Conservation (phyloP, 2,113 vertebrate species). For the Sphyrna mokarran region DNA sequence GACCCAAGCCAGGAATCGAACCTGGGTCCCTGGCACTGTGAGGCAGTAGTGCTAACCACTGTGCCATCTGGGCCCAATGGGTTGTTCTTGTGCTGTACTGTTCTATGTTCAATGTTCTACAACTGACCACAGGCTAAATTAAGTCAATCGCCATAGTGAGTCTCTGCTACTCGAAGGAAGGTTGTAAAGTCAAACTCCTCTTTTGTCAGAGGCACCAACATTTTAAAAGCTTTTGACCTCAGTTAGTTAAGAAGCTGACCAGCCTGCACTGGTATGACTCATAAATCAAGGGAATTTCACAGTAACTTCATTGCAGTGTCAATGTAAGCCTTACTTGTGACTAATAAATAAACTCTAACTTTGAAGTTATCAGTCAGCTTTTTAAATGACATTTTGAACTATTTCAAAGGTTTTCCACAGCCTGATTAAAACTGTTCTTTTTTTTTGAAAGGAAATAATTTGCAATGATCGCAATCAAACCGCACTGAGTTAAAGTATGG, state of each 20-base stretch:
- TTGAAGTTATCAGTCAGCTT: neutral
- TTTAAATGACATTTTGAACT: neutral
- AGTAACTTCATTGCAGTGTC: too few species aligned
- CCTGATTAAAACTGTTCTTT: neutral
- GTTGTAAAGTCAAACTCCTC: neutral
- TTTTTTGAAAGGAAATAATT: neutral
- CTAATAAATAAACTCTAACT: too few species aligned
- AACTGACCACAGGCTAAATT: neutral
- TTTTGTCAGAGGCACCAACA: neutral
- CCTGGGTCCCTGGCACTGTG: too few species aligned
- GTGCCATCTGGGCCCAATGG: too few species aligned
- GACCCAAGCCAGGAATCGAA: too few species aligned
- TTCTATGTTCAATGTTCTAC: too few species aligned
- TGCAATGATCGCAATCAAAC: neutral
- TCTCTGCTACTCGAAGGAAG: neutral
- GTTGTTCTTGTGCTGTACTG: too few species aligned
- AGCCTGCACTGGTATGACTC: neutral
- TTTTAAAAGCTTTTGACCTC: neutral
- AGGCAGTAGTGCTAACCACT: too few species aligned
- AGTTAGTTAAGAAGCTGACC: neutral
- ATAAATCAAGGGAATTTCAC: neutral
- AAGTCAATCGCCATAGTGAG: neutral
- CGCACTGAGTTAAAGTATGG: neutral
- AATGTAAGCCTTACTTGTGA: too few species aligned
- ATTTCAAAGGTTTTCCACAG: neutral